These are phyloP conservation scores for Pararge aegeria DNA, from an alignment of 1,140 invertebrate species.

Conservation along the genomic window DNA sequence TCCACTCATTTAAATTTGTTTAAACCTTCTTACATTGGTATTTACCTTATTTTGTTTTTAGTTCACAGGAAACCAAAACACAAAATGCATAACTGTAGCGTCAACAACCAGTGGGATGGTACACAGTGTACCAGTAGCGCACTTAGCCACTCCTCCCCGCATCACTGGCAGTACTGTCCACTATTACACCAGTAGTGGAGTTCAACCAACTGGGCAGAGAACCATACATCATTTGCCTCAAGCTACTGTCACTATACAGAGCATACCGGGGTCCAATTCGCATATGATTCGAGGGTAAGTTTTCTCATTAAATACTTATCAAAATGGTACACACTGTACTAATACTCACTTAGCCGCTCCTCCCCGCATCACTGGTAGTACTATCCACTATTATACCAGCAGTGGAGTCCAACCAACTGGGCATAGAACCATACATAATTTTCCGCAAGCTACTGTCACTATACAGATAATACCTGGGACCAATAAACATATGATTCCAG, in stretches of 20 bases:
- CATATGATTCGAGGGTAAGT: slow-evolving; percentile 67
- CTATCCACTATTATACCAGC: slow-evolving; percentile 65
- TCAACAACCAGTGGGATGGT: slow-evolving; percentile 70
- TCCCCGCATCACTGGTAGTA: slow-evolving; percentile 57
- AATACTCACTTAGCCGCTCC: slow-evolving; percentile 57
- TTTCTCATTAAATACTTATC: too few species aligned
- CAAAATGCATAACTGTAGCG: slow-evolving; percentile 69
- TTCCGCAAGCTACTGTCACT: slow-evolving; percentile 63
- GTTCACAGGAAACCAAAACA: slow-evolving; percentile 54
- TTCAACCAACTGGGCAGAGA: slow-evolving; percentile 33
- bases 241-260: slow-evolving; percentile 67
- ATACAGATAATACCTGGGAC: slow-evolving; percentile 64
- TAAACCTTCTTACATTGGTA: too few species aligned
- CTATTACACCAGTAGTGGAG: slow-evolving; percentile 51
- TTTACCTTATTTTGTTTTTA: slow-evolving; percentile 27
- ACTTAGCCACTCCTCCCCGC: slow-evolving; percentile 53
- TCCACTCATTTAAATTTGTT: too few species aligned
- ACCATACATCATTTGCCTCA: slow-evolving; percentile 56
- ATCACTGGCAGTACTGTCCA: slow-evolving; percentile 64
- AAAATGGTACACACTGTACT: slow-evolving; percentile 71
- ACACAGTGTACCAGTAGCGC: slow-evolving; percentile 66
- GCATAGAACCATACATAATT: slow-evolving; percentile 46
- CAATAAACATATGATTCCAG: slow-evolving; percentile 63
- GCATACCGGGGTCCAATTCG: slow-evolving; percentile 55
- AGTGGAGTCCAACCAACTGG: slow-evolving; percentile 27